Conservation (phyloP, 53 echinoderm and acorn worm species). For the Astropecten irregularis region DNA sequence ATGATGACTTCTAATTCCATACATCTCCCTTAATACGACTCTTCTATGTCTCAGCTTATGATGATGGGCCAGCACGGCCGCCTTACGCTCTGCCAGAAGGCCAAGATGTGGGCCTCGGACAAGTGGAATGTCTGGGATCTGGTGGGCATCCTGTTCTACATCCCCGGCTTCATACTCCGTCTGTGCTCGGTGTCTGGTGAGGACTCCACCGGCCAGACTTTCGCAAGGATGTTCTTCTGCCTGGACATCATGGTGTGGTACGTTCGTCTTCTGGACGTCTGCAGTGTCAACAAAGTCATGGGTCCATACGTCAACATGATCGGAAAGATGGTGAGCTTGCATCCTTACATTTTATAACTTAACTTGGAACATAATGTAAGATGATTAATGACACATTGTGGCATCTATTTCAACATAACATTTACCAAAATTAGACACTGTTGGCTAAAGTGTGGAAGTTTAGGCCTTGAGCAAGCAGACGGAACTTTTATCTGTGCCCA, state of each 20-base stretch:
- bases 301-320: slow-evolving; percentile 94
- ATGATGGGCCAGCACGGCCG: slow-evolving; percentile 79
- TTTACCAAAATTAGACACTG: too few relatives aligned
- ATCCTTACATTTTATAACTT: not conserved
- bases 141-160: slow-evolving; percentile 67
- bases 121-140: slow-evolving; percentile 90
- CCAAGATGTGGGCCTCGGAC: slow-evolving; percentile 87
- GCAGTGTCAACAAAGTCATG: slow-evolving; percentile 82
- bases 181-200: not conserved
- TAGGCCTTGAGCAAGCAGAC: too few relatives aligned
- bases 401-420: not conserved
- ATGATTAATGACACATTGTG: not conserved
- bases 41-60: slow-evolving; percentile 58
- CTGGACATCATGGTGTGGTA: slow-evolving; percentile 89
- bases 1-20: too few relatives aligned
- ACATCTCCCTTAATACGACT: too few relatives aligned
- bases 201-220: not conserved
- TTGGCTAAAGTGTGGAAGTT: too few relatives aligned
- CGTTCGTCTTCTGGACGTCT: slow-evolving; percentile 80
- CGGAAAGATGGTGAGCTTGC: slow-evolving; percentile 80
- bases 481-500: too few relatives aligned
- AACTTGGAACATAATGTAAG: not conserved
- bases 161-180: slow-evolving; percentile 58
- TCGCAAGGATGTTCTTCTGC: slow-evolving; percentile 70
- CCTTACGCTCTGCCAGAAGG: slow-evolving; percentile 69